Evolutionary conservation across 2,888 invertebrate species (phyloP).

Genomic region (Acronicta psi): DNA sequence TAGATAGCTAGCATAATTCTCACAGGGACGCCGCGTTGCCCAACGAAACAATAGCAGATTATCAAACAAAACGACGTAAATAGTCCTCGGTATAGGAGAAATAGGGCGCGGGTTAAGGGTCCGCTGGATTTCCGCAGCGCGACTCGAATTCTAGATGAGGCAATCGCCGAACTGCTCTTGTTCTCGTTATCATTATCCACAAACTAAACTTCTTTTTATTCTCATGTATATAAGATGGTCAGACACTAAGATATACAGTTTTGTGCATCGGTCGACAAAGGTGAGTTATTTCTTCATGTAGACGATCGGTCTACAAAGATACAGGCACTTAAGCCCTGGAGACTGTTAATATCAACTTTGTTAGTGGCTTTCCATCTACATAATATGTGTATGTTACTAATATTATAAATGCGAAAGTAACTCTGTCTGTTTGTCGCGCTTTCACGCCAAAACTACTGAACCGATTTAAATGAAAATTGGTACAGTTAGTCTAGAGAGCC

Average conservation of each 20-base stretch:
- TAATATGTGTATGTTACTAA: constrained; percentile 28
- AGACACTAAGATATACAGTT: constrained; percentile 38
- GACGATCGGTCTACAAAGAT: constrained; percentile 59
- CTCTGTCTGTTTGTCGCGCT: no score
- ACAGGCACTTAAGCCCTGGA: constrained; percentile 68
- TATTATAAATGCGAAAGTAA: no score
- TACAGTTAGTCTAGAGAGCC: no score
- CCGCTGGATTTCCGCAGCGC: constrained; percentile 81
- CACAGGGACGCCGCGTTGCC: constrained; percentile 80
- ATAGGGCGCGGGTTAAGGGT: constrained; percentile 85
- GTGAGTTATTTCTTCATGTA: constrained; percentile 68
- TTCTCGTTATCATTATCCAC: constrained; percentile 58
- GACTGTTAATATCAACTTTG: constrained; percentile 61
- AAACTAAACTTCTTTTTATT: constrained; percentile 38
- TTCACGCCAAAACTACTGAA: no score
- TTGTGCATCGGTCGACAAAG: constrained; percentile 67
- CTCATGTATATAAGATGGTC: constrained; percentile 16
- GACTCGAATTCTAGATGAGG: constrained; percentile 86
- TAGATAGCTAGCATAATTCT: constrained; percentile 87
- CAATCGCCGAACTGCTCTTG: constrained; percentile 63
- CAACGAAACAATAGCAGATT: constrained; percentile 87
- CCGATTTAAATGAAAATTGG: no score
- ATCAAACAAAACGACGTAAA: constrained; percentile 88
- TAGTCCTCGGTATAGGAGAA: constrained; percentile 83
- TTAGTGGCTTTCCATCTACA: constrained; percentile 65